Conservation (phyloP, 64 coral and sea anemone genomes). For the Astreopora myriophthalma region DNA sequence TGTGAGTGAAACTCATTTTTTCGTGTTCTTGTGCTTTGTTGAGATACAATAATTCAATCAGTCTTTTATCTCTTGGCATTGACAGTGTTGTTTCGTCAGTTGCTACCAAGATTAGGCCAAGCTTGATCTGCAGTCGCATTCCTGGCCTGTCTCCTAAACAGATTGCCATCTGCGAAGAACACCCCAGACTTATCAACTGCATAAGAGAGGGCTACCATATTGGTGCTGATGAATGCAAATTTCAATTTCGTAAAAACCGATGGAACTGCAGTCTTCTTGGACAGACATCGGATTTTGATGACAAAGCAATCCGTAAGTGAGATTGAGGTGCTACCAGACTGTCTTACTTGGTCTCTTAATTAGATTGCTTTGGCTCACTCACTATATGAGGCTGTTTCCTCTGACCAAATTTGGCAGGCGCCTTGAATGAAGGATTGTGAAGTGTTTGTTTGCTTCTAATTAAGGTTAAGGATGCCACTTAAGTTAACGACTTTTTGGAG, state of each 20-base stretch:
- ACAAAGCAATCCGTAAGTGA: conserved; percentile 73
- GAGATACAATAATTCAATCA: conserved; percentile 8
- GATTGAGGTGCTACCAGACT: not conserved
- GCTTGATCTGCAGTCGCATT: conserved; percentile 47
- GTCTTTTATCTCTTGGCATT: conserved; percentile 39
- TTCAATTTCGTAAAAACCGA: conserved; percentile 84
- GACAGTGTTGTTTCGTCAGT: conserved; percentile 48
- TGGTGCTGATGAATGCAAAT: conserved; percentile 84
- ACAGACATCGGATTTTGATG: conserved; percentile 52
- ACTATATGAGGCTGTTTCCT: not conserved
- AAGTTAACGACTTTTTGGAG: not conserved
- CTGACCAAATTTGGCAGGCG: not conserved
- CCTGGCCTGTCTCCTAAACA: conserved; percentile 29
- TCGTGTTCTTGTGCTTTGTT: conserved; percentile 23
- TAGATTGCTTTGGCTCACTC: not conserved
- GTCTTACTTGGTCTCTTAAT: not conserved
- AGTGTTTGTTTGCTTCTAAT: conserved; percentile 33
- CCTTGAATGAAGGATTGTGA: not conserved
- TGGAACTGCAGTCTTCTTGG: conserved; percentile 87
- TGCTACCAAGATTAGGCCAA: conserved; percentile 8
- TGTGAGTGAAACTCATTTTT: conserved; percentile 38
- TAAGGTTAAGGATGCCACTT: not conserved
- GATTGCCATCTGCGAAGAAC: conserved; percentile 30
- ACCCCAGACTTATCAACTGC: not conserved
- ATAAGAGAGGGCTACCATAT: conserved; percentile 44